Conservation (phyloP, 1,140 invertebrate species). For the Pomacea maculata region DNA sequence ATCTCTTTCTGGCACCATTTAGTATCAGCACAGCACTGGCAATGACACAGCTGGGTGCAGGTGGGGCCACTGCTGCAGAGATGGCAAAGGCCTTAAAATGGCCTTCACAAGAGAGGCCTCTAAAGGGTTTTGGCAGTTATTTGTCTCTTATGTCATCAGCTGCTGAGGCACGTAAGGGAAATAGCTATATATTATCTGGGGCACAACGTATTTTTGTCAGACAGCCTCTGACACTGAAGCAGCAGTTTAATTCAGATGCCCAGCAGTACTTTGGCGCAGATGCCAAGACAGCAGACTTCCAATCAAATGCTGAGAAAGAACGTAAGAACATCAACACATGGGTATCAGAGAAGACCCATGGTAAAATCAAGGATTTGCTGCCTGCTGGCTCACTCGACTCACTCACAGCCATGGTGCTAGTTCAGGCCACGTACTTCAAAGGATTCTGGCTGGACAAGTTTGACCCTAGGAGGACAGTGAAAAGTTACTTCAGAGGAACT, state of each 20-base stretch:
- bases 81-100: slow-evolving; percentile 55
- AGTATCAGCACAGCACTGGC: slow-evolving; percentile 74
- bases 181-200: slow-evolving; percentile 14
- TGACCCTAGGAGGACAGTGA: slow-evolving; percentile 68
- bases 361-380: slow-evolving; percentile 75
- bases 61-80: slow-evolving; percentile 75
- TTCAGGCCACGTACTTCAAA: slow-evolving; percentile 82
- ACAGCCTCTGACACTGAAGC: slow-evolving; percentile 7
- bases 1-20: slow-evolving; percentile 74
- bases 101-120: slow-evolving; percentile 15
- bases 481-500: slow-evolving; percentile 50
- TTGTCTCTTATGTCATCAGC: slow-evolving; percentile 23
- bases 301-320: slow-evolving; percentile 35
- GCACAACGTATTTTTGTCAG: slow-evolving; percentile 30
- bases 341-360: slow-evolving; percentile 73
- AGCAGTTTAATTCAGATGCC: slow-evolving; percentile 24
- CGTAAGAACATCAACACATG: slow-evolving; percentile 73
- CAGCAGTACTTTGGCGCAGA: slow-evolving; percentile 22
- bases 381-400: slow-evolving; percentile 63
- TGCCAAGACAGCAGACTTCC: slow-evolving; percentile 13
- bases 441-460: slow-evolving; percentile 79
- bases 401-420: slow-evolving; percentile 75
- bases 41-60: slow-evolving; percentile 75
- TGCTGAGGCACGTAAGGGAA: not conserved
- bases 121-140: slow-evolving; percentile 31